These are phyloP conservation scores for Dryobota labecula DNA, from an alignment of 2,888 invertebrate species.

Conservation along the genomic window DNA sequence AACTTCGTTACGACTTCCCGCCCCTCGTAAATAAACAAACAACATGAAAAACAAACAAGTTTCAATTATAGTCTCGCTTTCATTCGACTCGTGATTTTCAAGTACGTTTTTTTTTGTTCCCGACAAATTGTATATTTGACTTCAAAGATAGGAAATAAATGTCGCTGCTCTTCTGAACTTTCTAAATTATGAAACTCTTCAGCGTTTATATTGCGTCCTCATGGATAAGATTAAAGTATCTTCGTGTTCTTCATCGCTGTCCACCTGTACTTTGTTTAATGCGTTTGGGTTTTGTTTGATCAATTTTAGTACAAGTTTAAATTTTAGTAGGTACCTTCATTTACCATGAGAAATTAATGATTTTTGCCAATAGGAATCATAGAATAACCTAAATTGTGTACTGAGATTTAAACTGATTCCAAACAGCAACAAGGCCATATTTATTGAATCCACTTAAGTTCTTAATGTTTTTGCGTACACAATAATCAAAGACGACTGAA, in stretches of 20 bases:
- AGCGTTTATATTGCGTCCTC: slow-evolving; percentile 50
- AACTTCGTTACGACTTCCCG: slow-evolving; percentile 72
- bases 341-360: not conserved
- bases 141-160: slow-evolving; percentile 67
- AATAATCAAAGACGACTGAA: slow-evolving; percentile 14
- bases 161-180: slow-evolving; percentile 67
- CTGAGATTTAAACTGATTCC: not conserved
- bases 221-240: slow-evolving; percentile 45
- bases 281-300: slow-evolving; percentile 24
- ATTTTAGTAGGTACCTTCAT: not conserved
- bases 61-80: slow-evolving; percentile 60
- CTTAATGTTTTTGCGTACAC: not conserved
- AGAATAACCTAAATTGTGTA: not conserved
- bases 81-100: slow-evolving; percentile 52
- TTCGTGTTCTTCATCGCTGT: slow-evolving; percentile 30
- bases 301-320: slow-evolving; percentile 1
- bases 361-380: not conserved
- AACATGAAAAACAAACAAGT: slow-evolving; percentile 71
- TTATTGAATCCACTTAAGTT: not conserved
- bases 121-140: slow-evolving; percentile 59
- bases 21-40: slow-evolving; percentile 74
- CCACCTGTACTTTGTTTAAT: slow-evolving; percentile 8
- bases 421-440: not conserved
- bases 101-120: slow-evolving; percentile 46
- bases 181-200: slow-evolving; percentile 61